Percentiles rank a stretch among this genome's conserved stretches.
Conservation (phyloP, 2,888 invertebrate species). For the Thereva unica region DNA sequence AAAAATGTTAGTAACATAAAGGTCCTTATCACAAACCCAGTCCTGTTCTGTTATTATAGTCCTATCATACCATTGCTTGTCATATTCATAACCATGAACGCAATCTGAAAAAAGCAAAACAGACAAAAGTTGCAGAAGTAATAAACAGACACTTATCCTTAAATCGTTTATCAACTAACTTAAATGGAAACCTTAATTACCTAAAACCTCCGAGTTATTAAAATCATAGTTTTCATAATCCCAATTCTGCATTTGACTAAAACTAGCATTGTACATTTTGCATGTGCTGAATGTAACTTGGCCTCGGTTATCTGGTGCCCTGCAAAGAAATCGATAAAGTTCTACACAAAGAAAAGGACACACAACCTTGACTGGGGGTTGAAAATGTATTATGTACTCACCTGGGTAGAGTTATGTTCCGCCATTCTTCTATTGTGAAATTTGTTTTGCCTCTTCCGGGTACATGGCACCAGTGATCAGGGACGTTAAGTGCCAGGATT, state of each 20-base stretch:
- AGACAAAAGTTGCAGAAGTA: constrained; percentile 11
- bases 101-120: constrained; percentile 57
- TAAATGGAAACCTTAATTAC: background rate
- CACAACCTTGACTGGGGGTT: too few relatives aligned
- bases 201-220: background rate
- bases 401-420: constrained; percentile 61
- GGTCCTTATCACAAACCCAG: constrained; percentile 63
- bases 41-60: constrained; percentile 61
- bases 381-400: constrained; percentile 48
- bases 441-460: constrained; percentile 60
- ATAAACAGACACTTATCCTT: too few relatives aligned
- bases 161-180: too few relatives aligned
- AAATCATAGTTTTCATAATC: constrained; percentile 37
- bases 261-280: constrained; percentile 58
- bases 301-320: constrained; percentile 55
- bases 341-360: too few relatives aligned
- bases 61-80: constrained; percentile 60
- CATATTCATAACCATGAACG: constrained; percentile 63
- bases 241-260: constrained; percentile 43
- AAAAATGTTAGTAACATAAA: constrained; percentile 62
- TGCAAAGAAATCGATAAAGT: constrained; percentile 36
- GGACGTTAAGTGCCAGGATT: constrained; percentile 61
- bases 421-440: constrained; percentile 60
- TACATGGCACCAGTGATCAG: constrained; percentile 65
- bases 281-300: constrained; percentile 57